Evolutionary conservation across 2,888 invertebrate genomes (phyloP).

Genomic region (Xanthia icteritia): DNA sequence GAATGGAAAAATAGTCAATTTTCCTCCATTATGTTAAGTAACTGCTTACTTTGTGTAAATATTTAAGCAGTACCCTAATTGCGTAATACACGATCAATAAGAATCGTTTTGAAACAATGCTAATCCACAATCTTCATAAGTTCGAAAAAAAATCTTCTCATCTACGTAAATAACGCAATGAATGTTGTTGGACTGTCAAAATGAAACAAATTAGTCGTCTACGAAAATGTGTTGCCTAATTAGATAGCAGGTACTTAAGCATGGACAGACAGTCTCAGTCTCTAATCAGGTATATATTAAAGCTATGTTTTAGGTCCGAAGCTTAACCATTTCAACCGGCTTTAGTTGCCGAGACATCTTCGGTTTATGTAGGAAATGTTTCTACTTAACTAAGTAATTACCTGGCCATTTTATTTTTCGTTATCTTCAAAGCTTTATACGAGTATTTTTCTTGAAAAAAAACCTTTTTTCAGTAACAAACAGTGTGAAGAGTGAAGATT

Average conservation of each 20-base stretch:
- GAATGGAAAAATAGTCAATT: conserved; percentile 48
- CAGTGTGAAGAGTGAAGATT: conserved; percentile 71
- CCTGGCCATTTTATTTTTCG: conserved; percentile 25
- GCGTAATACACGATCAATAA: too few species aligned
- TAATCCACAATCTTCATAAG: too few species aligned
- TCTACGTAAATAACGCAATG: too few species aligned
- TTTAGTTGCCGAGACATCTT: conserved; percentile 9
- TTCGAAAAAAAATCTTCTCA: too few species aligned
- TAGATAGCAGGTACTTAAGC: conserved; percentile 7
- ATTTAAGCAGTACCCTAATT: conserved; percentile 44
- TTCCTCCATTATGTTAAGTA: conserved; percentile 32
- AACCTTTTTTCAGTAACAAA: conserved; percentile 56
- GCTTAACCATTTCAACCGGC: conserved; percentile 19
- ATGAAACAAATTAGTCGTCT: too few species aligned
- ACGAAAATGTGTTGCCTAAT: too few species aligned
- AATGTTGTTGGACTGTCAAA: too few species aligned
- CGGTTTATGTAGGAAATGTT: conserved; percentile 23
- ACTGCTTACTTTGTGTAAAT: conserved; percentile 41
- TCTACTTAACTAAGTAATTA: conserved; percentile 23
- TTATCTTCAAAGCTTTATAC: conserved; percentile 36
- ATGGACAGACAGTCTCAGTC: conserved; percentile 7
- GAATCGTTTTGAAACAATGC: too few species aligned
- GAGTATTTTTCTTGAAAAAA: conserved; percentile 36
- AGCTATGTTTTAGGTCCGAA: conserved; percentile 17
- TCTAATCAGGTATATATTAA: conserved; percentile 35